These are phyloP conservation scores for Gnatocerus cornutus DNA, from an alignment of 2,888 invertebrate species.

Conservation along the genomic window DNA sequence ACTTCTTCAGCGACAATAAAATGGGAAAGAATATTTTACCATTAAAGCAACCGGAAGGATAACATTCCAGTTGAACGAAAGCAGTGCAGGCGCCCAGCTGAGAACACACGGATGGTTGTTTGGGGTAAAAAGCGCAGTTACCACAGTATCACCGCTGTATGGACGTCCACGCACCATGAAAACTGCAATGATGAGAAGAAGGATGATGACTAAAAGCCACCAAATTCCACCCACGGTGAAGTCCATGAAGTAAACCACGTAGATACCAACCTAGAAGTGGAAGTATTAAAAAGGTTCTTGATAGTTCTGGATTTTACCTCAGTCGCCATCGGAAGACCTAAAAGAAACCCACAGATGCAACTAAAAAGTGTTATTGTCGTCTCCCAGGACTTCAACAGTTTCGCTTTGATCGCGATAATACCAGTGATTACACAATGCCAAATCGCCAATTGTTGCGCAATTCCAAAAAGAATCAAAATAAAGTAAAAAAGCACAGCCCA, in stretches of 20 bases:
- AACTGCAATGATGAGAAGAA: slow-evolving; percentile 85
- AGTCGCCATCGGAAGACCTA: slow-evolving; percentile 90
- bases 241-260: slow-evolving; percentile 89
- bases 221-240: slow-evolving; percentile 88
- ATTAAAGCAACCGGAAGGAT: slow-evolving; percentile 87
- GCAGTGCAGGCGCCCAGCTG: slow-evolving; percentile 79
- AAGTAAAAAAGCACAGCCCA: slow-evolving; percentile 93
- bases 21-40: slow-evolving; percentile 71
- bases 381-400: slow-evolving; percentile 83
- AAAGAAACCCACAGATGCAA: slow-evolving; percentile 86
- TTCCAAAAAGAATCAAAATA: slow-evolving; percentile 87
- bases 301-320: slow-evolving; percentile 75
- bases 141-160: slow-evolving; percentile 85
- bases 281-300: background rate
- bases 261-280: slow-evolving; percentile 79
- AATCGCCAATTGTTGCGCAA: slow-evolving; percentile 91
- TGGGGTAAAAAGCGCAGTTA: slow-evolving; percentile 76
- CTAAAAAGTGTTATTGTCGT: slow-evolving; percentile 88
- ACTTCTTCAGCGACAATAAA: slow-evolving; percentile 45
- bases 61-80: slow-evolving; percentile 92
- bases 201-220: slow-evolving; percentile 89
- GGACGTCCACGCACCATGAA: slow-evolving; percentile 91
- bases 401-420: slow-evolving; percentile 85
- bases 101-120: slow-evolving; percentile 70
- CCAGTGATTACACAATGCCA: slow-evolving; percentile 94